Conservation (phyloP, 2,888 invertebrate genomes). For the Catocala nupta region DNA sequence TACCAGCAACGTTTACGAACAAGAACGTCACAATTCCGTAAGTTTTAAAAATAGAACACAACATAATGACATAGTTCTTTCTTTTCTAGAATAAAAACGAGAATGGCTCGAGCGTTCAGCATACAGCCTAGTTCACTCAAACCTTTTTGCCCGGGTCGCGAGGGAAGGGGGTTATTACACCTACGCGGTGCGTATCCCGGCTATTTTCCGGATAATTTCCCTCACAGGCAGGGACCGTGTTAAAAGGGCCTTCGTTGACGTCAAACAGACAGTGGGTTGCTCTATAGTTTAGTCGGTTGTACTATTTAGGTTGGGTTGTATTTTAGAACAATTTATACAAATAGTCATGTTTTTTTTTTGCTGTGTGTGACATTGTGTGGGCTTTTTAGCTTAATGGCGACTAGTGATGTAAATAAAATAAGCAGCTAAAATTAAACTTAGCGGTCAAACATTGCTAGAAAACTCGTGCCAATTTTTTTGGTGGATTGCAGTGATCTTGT, state of each 20-base stretch:
- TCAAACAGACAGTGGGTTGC: constrained; percentile 54
- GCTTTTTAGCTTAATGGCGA: too few relatives aligned
- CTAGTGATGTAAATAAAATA: too few relatives aligned
- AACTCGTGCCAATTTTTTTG: too few relatives aligned
- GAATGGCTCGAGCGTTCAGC: constrained; percentile 10
- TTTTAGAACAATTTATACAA: too few relatives aligned
- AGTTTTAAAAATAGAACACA: constrained; percentile 10
- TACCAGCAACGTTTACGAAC: too few relatives aligned
- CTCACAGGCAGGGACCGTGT: constrained; percentile 73
- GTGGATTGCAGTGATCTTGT: too few relatives aligned
- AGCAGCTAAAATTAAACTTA: too few relatives aligned
- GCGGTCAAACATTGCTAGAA: too few relatives aligned
- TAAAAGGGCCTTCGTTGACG: constrained; percentile 59
- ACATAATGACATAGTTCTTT: neutral
- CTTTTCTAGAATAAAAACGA: constrained; percentile 3
- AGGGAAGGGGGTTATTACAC: constrained; percentile 63
- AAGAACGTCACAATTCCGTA: too few relatives aligned
- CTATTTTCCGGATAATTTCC: constrained; percentile 83
- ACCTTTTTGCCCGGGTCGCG: constrained; percentile 31
- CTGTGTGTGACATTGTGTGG: too few relatives aligned
- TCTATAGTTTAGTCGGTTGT: constrained; percentile 32
- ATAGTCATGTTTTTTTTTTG: too few relatives aligned
- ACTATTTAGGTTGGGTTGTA: constrained; percentile 2
- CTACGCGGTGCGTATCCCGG: constrained; percentile 64
- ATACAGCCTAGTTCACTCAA: constrained; percentile 20